A percentile compares a stretch with the other conserved stretches of the same genome.
These are phyloP conservation scores for Climacteris rufus DNA, from an alignment of 2,113 vertebrate genomes.

Conservation along the genomic window DNA sequence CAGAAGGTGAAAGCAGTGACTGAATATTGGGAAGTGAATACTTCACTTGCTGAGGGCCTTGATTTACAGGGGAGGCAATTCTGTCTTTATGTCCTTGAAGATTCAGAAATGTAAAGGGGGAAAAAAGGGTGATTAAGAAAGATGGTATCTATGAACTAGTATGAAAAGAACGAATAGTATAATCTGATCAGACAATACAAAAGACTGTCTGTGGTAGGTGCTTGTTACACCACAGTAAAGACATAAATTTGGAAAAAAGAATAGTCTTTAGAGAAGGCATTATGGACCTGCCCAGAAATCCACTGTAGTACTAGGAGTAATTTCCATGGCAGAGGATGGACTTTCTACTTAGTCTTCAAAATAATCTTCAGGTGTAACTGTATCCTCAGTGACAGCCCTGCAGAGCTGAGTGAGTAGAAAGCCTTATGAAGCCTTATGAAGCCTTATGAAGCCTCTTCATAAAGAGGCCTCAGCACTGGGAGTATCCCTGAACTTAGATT, in stretches of 20 bases:
- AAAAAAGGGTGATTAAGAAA: background rate
- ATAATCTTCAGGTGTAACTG: background rate
- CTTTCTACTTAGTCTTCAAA: background rate
- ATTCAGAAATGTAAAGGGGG: background rate
- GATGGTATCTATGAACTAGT: background rate
- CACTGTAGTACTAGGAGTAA: background rate
- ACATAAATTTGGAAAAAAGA: background rate
- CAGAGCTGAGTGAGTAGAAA: background rate
- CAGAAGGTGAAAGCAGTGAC: background rate
- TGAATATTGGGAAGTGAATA: background rate
- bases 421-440: no score
- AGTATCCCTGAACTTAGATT: background rate
- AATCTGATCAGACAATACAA: background rate
- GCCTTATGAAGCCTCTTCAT: rapidly evolving
- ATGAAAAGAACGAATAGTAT: background rate
- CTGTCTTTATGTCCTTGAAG: background rate
- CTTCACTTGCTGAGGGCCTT: background rate
- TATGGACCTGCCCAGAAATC: background rate
- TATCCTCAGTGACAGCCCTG: background rate
- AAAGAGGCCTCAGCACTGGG: background rate
- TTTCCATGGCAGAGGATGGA: background rate
- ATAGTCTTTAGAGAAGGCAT: background rate
- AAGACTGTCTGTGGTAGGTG: background rate
- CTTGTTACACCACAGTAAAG: background rate
- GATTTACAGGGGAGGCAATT: background rate